Evolutionary conservation across 2,888 invertebrate genomes (phyloP).

Genomic region (Choristoneura rosaceana): DNA sequence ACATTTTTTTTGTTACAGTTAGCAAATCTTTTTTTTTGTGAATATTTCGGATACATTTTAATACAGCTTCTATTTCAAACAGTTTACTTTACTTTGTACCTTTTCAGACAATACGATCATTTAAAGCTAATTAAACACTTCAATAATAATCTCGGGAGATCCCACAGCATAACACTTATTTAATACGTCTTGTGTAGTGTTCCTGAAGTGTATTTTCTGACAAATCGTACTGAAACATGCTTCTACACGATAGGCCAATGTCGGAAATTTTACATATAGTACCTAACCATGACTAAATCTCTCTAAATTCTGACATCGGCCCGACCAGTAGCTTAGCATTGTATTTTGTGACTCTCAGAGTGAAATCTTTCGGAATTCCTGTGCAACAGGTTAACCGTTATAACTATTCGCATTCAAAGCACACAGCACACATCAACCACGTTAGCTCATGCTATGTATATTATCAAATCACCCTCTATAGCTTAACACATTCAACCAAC

Average conservation of each 20-base stretch:
- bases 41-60: too few relatives aligned
- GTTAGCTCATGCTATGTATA: conserved; percentile 35
- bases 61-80: too few relatives aligned
- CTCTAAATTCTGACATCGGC: background rate
- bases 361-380: conserved; percentile 52
- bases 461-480: conserved; percentile 33
- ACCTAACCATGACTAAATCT: background rate
- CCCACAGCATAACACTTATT: background rate
- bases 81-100: too few relatives aligned
- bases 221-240: background rate
- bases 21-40: too few relatives aligned
- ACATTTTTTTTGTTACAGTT: too few relatives aligned
- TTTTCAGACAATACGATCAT: too few relatives aligned
- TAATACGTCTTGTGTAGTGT: too few relatives aligned
- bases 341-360: conserved; percentile 73
- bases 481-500: conserved; percentile 35
- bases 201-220: background rate
- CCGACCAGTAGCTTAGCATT: background rate
- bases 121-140: too few relatives aligned
- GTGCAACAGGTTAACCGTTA: conserved; percentile 43
- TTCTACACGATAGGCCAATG: background rate
- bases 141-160: too few relatives aligned
- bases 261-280: background rate
- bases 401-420: conserved; percentile 37
- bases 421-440: conserved; percentile 34